Conservation (phyloP, 2,113 vertebrate genomes). For the Mesembrinibis cayennensis region DNA sequence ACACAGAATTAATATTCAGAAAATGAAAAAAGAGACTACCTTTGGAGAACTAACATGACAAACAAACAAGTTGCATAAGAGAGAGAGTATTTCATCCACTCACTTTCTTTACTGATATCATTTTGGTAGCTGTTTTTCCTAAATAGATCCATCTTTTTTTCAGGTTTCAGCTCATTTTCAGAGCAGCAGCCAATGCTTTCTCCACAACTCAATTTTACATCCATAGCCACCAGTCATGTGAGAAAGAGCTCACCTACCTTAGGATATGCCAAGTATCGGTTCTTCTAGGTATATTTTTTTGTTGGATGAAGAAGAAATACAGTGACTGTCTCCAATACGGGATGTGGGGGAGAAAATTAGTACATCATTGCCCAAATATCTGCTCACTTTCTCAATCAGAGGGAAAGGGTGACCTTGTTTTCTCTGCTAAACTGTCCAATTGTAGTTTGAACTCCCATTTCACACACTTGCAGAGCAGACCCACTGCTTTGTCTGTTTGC, state of each 20-base stretch:
- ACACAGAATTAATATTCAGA: not conserved
- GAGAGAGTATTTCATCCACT: not conserved
- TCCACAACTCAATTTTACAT: not conserved
- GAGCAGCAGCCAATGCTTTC: not conserved
- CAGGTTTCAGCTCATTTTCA: not conserved
- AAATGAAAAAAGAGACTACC: not conserved
- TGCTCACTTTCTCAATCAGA: not conserved
- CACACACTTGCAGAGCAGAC: not conserved
- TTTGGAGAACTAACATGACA: not conserved
- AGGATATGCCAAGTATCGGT: not conserved
- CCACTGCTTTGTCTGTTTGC: not conserved
- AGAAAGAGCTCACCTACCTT: not conserved
- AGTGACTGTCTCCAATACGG: not conserved
- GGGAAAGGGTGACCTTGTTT: not conserved
- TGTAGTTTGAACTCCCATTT: not conserved
- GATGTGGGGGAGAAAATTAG: not conserved
- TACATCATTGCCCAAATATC: not conserved
- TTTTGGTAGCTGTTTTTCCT: not conserved
- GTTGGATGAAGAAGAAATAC: not conserved
- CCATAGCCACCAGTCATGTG: not conserved
- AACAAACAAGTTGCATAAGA: not conserved
- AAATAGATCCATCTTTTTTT: not conserved
- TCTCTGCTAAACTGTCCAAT: not conserved
- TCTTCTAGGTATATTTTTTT: not conserved
- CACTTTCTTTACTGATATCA: not conserved